Evolutionary conservation across 1,140 invertebrate genomes (phyloP).

Genomic region (Pygmarrhopalites habei): DNA sequence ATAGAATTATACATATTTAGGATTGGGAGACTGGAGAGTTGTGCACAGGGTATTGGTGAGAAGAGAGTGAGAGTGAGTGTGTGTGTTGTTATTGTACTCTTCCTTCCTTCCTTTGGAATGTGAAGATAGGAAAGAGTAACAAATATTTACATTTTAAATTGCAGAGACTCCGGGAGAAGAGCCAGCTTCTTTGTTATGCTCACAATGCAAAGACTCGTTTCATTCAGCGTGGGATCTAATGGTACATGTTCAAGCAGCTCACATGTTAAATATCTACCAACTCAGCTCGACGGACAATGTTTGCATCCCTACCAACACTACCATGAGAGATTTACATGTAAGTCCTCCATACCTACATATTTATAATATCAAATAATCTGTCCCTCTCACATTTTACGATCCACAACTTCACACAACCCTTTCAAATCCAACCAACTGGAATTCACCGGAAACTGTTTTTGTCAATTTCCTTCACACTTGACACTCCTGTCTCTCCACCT

Average conservation of each 20-base stretch:
- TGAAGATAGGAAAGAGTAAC: too few species aligned
- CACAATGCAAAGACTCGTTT: slow-evolving; percentile 69
- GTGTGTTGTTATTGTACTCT: too few species aligned
- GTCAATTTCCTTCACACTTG: too few species aligned
- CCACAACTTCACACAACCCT: neutral
- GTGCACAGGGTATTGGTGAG: too few species aligned
- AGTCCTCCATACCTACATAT: neutral
- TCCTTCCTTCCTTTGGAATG: too few species aligned
- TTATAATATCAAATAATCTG: neutral
- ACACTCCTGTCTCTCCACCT: too few species aligned
- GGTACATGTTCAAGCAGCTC: slow-evolving; percentile 66
- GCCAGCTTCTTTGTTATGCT: slow-evolving; percentile 58
- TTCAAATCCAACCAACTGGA: neutral
- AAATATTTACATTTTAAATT: too few species aligned
- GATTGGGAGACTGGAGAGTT: too few species aligned
- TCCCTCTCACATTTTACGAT: neutral
- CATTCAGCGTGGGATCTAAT: slow-evolving; percentile 69
- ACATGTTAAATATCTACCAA: slow-evolving; percentile 75
- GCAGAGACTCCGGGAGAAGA: slow-evolving; percentile 40
- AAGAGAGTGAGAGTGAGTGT: too few species aligned
- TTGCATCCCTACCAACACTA: neutral
- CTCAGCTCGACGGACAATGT: slow-evolving; percentile 46
- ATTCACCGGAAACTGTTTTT: neutral
- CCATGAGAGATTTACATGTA: neutral
- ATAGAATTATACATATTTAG: too few species aligned